Conservation (phyloP, 2,888 invertebrate species). For the Sesamia inferens region DNA sequence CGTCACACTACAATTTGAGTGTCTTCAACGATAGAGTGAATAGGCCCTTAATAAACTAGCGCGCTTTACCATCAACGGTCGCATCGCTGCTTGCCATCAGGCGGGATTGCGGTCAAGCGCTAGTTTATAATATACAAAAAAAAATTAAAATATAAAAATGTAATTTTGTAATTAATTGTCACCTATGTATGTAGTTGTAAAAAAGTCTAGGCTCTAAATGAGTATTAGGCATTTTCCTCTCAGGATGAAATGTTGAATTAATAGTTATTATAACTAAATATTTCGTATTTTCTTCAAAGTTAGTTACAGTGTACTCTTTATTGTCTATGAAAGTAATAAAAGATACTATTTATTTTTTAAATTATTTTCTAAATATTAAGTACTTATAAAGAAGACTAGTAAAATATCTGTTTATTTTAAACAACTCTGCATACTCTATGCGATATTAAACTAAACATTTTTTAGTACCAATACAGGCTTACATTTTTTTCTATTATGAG, state of each 20-base stretch:
- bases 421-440: slow-evolving; percentile 27
- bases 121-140: too few species aligned
- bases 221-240: slow-evolving; percentile 6
- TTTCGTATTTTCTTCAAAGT: slow-evolving; percentile 10
- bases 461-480: not conserved
- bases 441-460: not conserved
- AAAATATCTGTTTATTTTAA: slow-evolving; percentile 43
- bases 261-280: not conserved
- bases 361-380: slow-evolving; percentile 27
- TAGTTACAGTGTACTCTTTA: slow-evolving; percentile 40
- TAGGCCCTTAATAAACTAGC: too few species aligned
- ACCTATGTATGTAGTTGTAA: not conserved
- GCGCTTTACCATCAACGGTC: too few species aligned
- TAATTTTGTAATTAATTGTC: not conserved
- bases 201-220: not conserved
- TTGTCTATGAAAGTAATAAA: slow-evolving; percentile 56
- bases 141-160: too few species aligned
- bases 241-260: slow-evolving; percentile 5
- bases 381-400: slow-evolving; percentile 66
- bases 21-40: too few species aligned
- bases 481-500: not conserved
- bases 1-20: too few species aligned
- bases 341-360: slow-evolving; percentile 20
- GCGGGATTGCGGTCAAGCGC: too few species aligned
- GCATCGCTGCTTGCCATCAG: too few species aligned